Base-by-base conservation (phyloP, 2,113 vertebrate genomes). In the Empidonax alnorum region DNA sequence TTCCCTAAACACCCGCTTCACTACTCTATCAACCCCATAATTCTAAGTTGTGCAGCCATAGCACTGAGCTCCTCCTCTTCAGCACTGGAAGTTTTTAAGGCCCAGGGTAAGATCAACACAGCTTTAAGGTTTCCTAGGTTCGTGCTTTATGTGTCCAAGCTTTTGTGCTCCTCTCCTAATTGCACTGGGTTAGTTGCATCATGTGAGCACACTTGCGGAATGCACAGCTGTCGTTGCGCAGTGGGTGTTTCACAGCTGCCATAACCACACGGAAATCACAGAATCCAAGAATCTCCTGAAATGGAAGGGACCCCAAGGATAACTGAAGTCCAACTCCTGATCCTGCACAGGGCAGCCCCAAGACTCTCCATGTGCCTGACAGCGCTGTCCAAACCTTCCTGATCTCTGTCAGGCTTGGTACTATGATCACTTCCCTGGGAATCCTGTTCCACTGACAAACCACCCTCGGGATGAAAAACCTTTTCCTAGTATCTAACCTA, bases 261-360 rank as follows among this genome's bases (percentile, higher is more conserved):
- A 7, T 35, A 42, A 46, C 4, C 12, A 16, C 0, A 0, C 3
- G 0, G 5, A 62, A 82, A 21, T 52, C 22, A 58, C 1, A 22
- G 58, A 80, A 28, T 27, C 23, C 14, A 7, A 37, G 61, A 46
- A 16, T 39, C 12, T 52, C 7, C 53, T 46, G 46, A 39, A 5
- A 0, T n/a, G 61, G 23, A 30, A 44, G 23, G 7, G 52, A 28
- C 4, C 50, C 28, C 19, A 52, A 46, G 28, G 12, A n/a, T 46
- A 28, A n/a, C 11, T 46, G 28, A 25, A 44, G 28, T 46, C 28
- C 33, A 46, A 7, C 2, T 23, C 27, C 37, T 59, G 27, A 33
- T 27, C 44, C 52, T n/a, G 33, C 44, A n/a, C 7, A 14, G 19
- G 19, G 19, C 33, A 82, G 28, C 15, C 46, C 52, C 23, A 46